phyloP scores from a whole-genome alignment of 2,888 invertebrate genomes.

The Danaus chrysippus region DNA sequence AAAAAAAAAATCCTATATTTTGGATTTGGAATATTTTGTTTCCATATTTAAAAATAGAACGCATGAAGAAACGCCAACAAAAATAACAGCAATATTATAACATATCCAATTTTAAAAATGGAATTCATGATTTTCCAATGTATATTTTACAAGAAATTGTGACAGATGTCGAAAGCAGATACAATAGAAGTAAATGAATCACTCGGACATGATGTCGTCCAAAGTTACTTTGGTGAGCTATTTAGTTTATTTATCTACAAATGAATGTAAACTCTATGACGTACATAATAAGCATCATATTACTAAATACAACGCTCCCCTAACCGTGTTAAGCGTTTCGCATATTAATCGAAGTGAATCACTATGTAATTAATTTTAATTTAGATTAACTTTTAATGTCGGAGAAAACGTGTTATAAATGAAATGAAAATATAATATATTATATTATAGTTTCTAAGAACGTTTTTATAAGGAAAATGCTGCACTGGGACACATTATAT shows the following conservation, averaged over 20 bases:
- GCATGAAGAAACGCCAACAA: too few species aligned
- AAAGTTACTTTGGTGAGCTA: conserved; percentile 18
- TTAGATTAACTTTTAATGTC: conserved; percentile 16
- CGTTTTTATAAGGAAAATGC: too few species aligned
- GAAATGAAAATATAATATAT: too few species aligned
- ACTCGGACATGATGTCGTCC: conserved; percentile 34
- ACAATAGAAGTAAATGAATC: conserved; percentile 37
- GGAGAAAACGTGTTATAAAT: conserved; percentile 4
- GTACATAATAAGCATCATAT: neutral
- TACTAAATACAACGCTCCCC: neutral
- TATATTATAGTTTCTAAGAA: too few species aligned
- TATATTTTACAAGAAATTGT: conserved; percentile 21
- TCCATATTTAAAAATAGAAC: too few species aligned
- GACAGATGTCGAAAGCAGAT: conserved; percentile 36
- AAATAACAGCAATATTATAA: too few species aligned
- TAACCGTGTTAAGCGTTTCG: conserved; percentile 10
- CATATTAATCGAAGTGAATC: conserved; percentile 19
- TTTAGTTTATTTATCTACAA: conserved; percentile 3
- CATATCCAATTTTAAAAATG: too few species aligned
- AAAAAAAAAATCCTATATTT: too few species aligned
- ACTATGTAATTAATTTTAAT: conserved; percentile 2
- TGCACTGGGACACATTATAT: too few species aligned
- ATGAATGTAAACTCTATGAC: neutral
- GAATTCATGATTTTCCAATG: too few species aligned
- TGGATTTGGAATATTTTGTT: too few species aligned